Percentiles rank a stretch among this genome's conserved stretches.
Evolutionary conservation across 2,113 vertebrate genomes (phyloP).

Genomic region (Scopus umbretta): DNA sequence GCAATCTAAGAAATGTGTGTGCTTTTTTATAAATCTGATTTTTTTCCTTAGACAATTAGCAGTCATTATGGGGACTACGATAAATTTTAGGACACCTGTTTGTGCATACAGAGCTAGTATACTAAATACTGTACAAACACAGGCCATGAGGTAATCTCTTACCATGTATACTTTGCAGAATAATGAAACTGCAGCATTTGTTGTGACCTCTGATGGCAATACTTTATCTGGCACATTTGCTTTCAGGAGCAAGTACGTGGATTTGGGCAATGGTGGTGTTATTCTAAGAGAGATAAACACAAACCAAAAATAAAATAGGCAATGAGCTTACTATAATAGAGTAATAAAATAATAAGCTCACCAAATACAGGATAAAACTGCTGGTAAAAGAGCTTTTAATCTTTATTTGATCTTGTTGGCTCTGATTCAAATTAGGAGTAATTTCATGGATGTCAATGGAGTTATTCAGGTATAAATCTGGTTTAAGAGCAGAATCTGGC

Average conservation of each 20-base stretch:
- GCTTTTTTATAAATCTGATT: accelerated
- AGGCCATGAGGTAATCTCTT: no score
- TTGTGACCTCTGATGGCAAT: no score
- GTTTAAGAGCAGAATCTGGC: not conserved
- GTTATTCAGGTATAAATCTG: slow-evolving; percentile 27
- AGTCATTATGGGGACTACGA: not conserved
- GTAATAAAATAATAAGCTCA: not conserved
- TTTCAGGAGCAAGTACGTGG: no score
- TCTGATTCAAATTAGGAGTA: not conserved
- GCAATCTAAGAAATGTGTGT: not conserved
- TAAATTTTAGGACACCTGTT: not conserved
- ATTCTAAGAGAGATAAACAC: no score
- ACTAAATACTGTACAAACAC: no score
- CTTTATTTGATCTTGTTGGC: not conserved
- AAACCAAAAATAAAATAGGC: not conserved
- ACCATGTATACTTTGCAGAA: no score
- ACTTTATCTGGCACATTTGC: no score
- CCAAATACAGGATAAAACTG: not conserved
- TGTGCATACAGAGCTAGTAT: not conserved
- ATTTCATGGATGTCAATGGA: slow-evolving; percentile 20
- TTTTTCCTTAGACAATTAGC: not conserved
- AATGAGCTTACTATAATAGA: not conserved
- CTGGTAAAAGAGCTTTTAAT: slow-evolving; percentile 12
- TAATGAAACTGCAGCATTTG: no score
- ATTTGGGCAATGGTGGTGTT: no score